Conservation (phyloP, 1,140 invertebrate genomes). For the Papilio polyxenes region DNA sequence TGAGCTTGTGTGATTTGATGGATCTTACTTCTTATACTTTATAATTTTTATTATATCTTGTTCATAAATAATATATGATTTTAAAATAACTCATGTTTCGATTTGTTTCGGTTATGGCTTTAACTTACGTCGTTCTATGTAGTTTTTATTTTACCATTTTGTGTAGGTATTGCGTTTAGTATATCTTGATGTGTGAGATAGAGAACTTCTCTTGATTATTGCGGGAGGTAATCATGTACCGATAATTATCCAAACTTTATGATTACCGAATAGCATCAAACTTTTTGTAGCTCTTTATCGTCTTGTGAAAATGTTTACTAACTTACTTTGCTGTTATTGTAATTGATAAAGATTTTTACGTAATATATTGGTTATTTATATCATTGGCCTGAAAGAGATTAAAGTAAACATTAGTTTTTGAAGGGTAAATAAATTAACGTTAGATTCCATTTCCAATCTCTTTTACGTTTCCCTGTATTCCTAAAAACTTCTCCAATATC, state of each 20-base stretch:
- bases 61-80: too few species aligned
- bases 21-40: not conserved
- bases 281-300: not conserved
- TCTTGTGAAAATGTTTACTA: not conserved
- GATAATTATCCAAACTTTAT: conserved; percentile 7
- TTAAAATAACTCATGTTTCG: too few species aligned
- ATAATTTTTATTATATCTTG: not conserved
- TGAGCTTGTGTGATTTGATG: not conserved
- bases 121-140: not conserved
- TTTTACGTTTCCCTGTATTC: not conserved
- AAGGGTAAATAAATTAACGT: not conserved
- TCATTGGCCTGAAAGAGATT: not conserved
- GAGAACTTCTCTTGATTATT: not conserved
- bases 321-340: not conserved
- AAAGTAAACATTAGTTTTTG: not conserved
- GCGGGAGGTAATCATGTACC: not conserved
- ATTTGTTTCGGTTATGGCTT: not conserved
- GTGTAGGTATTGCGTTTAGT: not conserved
- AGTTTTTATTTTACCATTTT: not conserved
- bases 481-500: not conserved
- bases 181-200: not conserved
- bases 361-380: too few species aligned
- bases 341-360: not conserved
- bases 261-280: not conserved
- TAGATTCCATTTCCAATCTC: not conserved